These are phyloP conservation scores for Spilosoma lubricipeda DNA, from an alignment of 2,888 invertebrate genomes.

Conservation along the genomic window DNA sequence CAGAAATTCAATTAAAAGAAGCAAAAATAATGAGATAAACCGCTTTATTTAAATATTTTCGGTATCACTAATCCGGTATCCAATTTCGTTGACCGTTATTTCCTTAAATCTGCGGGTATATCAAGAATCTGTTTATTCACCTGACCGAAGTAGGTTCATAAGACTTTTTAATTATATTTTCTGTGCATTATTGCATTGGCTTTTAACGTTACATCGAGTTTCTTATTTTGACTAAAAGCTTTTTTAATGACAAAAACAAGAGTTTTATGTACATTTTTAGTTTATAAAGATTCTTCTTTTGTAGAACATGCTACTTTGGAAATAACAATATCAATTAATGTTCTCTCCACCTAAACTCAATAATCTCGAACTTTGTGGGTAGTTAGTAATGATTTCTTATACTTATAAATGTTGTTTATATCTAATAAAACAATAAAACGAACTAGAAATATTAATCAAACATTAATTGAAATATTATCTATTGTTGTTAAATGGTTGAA, in stretches of 20 bases:
- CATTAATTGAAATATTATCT: not conserved
- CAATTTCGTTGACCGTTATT: constrained; percentile 4
- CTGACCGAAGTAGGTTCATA: not conserved
- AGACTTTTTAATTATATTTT: not conserved
- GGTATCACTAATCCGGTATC: constrained; percentile 4
- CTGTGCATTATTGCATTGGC: not conserved
- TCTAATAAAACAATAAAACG: no score
- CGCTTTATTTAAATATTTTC: not conserved
- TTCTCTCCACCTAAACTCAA: no score
- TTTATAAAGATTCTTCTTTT: not conserved
- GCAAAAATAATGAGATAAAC: not conserved
- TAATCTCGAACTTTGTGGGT: not conserved
- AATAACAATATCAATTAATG: no score
- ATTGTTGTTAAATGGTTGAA: not conserved
- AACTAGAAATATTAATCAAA: no score
- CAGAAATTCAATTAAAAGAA: not conserved
- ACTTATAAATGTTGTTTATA: not conserved
- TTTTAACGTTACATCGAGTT: no score
- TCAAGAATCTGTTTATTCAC: not conserved
- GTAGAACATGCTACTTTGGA: no score
- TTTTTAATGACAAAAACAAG: not conserved
- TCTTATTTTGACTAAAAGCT: no score
- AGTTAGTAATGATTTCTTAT: not conserved
- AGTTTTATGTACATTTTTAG: not conserved
- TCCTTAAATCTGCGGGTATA: not conserved